A percentile compares a stretch with the other conserved stretches of the same genome.
Evolutionary conservation across 2,797 vertebrate genomes (phyloP).

Genomic region (Sebastes hubbsi): DNA sequence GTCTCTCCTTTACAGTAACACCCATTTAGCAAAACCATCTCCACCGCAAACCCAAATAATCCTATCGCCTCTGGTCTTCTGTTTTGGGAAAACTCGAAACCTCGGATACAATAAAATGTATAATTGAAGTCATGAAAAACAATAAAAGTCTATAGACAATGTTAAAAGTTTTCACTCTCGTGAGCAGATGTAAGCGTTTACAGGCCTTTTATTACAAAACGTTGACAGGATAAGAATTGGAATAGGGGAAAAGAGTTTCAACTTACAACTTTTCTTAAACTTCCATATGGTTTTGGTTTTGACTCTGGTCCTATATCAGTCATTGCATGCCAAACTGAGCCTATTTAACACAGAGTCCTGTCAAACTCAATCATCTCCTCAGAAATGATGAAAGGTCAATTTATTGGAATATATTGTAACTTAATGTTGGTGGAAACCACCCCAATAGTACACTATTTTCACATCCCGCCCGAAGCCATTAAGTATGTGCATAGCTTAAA

Average conservation of each 20-base stretch:
- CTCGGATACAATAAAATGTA: background rate
- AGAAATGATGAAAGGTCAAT: background rate
- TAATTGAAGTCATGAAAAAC: background rate
- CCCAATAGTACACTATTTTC: background rate
- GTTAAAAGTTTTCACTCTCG: background rate
- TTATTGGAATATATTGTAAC: background rate
- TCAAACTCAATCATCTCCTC: background rate
- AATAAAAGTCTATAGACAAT: background rate
- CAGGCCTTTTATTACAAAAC: background rate
- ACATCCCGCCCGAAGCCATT: background rate
- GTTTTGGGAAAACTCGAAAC: background rate
- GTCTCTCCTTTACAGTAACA: background rate
- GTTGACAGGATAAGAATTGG: background rate
- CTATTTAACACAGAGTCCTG: background rate
- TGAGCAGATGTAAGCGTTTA: background rate
- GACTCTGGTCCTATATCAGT: background rate
- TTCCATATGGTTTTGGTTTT: background rate
- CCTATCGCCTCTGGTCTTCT: too few relatives aligned
- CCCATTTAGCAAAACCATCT: background rate
- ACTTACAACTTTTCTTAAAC: background rate
- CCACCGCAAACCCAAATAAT: background rate
- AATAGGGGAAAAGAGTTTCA: background rate
- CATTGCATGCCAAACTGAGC: background rate
- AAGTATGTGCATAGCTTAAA: background rate
- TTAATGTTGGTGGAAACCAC: background rate